Evolutionary conservation across 2,113 vertebrate genomes (phyloP).

Genomic region (Rhadina sibilatrix): DNA sequence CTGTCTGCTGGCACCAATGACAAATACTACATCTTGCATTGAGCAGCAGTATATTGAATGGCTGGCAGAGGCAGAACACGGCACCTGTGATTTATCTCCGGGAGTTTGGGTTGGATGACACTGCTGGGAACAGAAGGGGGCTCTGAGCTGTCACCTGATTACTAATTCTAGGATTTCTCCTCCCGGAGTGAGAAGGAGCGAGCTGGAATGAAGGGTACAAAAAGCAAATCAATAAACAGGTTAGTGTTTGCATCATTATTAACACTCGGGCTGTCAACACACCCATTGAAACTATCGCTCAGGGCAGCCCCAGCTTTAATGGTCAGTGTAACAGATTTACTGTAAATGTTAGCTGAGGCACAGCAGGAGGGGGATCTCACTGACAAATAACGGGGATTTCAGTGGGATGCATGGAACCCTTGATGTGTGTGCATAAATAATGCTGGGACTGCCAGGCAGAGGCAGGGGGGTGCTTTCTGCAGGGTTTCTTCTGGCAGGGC

Average conservation of each 20-base stretch:
- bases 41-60: slow-evolving; percentile 76
- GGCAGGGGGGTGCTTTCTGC: neutral
- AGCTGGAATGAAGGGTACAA: slow-evolving; percentile 80
- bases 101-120: slow-evolving; percentile 80
- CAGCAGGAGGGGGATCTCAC: slow-evolving; percentile 27
- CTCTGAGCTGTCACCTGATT: slow-evolving; percentile 79
- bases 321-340: slow-evolving; percentile 83
- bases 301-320: slow-evolving; percentile 78
- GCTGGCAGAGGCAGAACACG: slow-evolving; percentile 74
- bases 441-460: neutral
- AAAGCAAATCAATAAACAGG: slow-evolving; percentile 86
- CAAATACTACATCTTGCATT: slow-evolving; percentile 73
- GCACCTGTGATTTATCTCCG: slow-evolving; percentile 78
- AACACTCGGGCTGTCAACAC: slow-evolving; percentile 79
- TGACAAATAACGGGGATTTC: slow-evolving; percentile 71
- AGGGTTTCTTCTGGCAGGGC: neutral
- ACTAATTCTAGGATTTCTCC: slow-evolving; percentile 82
- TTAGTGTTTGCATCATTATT: slow-evolving; percentile 83
- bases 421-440: slow-evolving; percentile 74
- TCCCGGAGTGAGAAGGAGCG: slow-evolving; percentile 75
- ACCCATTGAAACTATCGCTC: slow-evolving; percentile 78
- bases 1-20: slow-evolving; percentile 77
- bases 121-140: slow-evolving; percentile 72
- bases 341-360: slow-evolving; percentile 78
- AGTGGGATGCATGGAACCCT: slow-evolving; percentile 55